Base-by-base conservation (phyloP, 2,797 vertebrate species). In the Alexandromys oeconomus region DNA sequence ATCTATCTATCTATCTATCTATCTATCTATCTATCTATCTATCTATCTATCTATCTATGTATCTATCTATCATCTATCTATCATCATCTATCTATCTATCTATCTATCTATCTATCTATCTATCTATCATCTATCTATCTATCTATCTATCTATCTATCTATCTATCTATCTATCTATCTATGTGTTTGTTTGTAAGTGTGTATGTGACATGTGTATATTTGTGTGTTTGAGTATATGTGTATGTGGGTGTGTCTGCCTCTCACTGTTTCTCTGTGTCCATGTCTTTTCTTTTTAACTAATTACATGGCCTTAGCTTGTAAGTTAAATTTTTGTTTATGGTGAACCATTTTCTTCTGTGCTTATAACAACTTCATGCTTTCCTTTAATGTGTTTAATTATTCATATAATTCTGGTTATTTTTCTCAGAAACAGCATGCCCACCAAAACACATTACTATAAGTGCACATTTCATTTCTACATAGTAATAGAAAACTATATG, bases 281-380 rank as follows among this genome's bases (percentile, higher is more conserved):
- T 67, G 12, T n/a, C 7, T 71, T 61, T 6, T 19, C 40, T 79
- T 80, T 54, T 29, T 73, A 69, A 46, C 34, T 77, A 46, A 37
- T 63, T 51, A 0, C 12, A 59, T 86, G 21, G 15, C 1, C 2
- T 95, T 27, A 67, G 3, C 2, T 79, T n/a, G 27, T 31, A 91
- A 94, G 78, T 48, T 46, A 5, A 71, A 4, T 19, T 46, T 96
- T 95, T 86, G 40, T 93, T 93, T 31, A 78, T 81, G 46, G 1
- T 54, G 1, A 90, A 81, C 59, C 1, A 51, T 21, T 89, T 93
- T 92, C 9, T 96, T 3, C 11, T 27, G 14, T 61, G 23, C 2
- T 61, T n/a, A 65, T 27, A 3, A 54, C 19, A 57, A 74, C 5
- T 6, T 82, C 9, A 65, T 86, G 37, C 8, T 37, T 40, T 48